Evolutionary conservation across 2,797 vertebrate species (phyloP).

Genomic region (Xerus rutilus): DNA sequence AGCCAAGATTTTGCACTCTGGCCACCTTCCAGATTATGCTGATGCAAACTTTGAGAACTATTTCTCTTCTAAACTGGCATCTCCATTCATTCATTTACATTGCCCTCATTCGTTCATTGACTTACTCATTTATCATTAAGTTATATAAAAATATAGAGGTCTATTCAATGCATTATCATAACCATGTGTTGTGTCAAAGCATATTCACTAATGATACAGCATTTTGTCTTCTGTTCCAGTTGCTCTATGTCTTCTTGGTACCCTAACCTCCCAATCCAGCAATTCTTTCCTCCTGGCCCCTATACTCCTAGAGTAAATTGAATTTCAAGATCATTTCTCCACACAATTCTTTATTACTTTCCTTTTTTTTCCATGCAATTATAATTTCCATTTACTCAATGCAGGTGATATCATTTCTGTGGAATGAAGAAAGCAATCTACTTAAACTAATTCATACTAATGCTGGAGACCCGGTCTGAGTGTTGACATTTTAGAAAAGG

Average conservation of each 20-base stretch:
- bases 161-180: not conserved
- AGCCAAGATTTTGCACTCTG: not conserved
- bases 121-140: not conserved
- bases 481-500: slow-evolving; percentile 48
- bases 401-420: slow-evolving; percentile 54
- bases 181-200: not conserved
- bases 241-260: not conserved
- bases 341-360: slow-evolving; percentile 44
- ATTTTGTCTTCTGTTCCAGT: not conserved
- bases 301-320: not conserved
- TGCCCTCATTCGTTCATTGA: not conserved
- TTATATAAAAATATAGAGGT: not conserved
- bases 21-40: not conserved
- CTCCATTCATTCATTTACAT: not conserved
- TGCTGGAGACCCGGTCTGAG: slow-evolving; percentile 22
- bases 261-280: not conserved
- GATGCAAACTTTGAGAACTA: not conserved
- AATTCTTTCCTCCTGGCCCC: not conserved
- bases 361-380: slow-evolving; percentile 52
- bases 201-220: not conserved
- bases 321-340: slow-evolving; percentile 54
- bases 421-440: slow-evolving; percentile 65
- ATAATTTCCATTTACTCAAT: slow-evolving; percentile 59
- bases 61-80: not conserved
- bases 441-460: slow-evolving; percentile 67